phyloP scores from a whole-genome alignment of 1,140 invertebrate species.

The Araneus ventricosus region DNA sequence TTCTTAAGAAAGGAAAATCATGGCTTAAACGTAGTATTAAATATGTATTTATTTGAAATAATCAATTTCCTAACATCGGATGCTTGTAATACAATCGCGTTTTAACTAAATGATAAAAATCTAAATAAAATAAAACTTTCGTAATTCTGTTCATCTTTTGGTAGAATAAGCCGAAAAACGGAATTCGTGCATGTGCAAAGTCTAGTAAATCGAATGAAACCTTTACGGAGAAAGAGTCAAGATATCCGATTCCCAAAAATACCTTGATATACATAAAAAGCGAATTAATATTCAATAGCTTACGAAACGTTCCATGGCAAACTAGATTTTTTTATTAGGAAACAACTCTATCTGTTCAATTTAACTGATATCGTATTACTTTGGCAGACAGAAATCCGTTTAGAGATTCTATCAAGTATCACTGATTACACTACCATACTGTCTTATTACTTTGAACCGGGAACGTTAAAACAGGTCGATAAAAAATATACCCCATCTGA shows the following conservation, averaged over 20 bases:
- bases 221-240: not conserved
- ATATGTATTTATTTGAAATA: too few relatives aligned
- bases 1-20: too few relatives aligned
- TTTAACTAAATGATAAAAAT: too few relatives aligned
- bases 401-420: not conserved
- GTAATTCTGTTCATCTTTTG: too few relatives aligned
- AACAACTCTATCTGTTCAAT: not conserved
- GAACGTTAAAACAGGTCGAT: conserved; percentile 17
- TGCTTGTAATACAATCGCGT: too few relatives aligned
- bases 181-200: too few relatives aligned
- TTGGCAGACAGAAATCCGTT: conserved; percentile 12
- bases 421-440: conserved; percentile 23
- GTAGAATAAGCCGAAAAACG: too few relatives aligned
- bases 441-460: not conserved
- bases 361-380: conserved; percentile 24
- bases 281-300: not conserved
- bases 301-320: not conserved
- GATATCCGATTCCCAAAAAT: not conserved
- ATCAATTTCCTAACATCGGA: too few relatives aligned
- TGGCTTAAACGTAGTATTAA: too few relatives aligned
- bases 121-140: too few relatives aligned
- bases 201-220: too few relatives aligned
- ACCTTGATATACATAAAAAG: not conserved
- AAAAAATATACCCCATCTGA: conserved; percentile 46
- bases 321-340: not conserved